A percentile compares a stretch with the other conserved stretches of the same genome.
Conservation (phyloP, 2,888 invertebrate species). For the Xestia sexstrigata region DNA sequence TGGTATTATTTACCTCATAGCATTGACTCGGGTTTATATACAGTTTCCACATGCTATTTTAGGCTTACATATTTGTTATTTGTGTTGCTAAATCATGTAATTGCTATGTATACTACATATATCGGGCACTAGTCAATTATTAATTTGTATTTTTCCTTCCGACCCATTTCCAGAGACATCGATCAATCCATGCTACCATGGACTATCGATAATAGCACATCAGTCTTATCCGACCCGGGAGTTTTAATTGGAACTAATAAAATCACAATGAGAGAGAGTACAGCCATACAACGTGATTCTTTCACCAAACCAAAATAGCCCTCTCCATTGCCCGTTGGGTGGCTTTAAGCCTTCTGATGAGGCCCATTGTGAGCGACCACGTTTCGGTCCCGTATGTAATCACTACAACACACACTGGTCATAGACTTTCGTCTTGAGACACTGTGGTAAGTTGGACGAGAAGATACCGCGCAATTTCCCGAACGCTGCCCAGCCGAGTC, state of each 20-base stretch:
- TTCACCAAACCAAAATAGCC: no score
- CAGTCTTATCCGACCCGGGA: not conserved
- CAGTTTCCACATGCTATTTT: conserved; percentile 12
- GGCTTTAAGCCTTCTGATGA: no score
- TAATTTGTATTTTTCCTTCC: conserved; percentile 2
- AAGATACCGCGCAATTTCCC: no score
- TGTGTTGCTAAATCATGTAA: not conserved
- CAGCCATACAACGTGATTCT: not conserved
- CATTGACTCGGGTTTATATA: conserved; percentile 21
- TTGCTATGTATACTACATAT: not conserved
- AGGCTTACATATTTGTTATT: not conserved
- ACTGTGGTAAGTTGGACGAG: no score
- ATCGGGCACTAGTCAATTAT: not conserved
- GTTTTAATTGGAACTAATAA: not conserved
- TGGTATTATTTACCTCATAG: not conserved
- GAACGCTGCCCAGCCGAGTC: no score
- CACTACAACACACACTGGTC: no score
- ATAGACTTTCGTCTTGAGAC: no score
- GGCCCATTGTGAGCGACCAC: no score
- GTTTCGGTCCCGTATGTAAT: no score
- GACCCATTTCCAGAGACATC: not conserved
- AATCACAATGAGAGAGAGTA: not conserved
- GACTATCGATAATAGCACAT: not conserved
- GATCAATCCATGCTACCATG: not conserved
- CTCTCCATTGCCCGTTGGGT: no score